Evolutionary conservation across 2,888 invertebrate species (phyloP), one percentile per base, ranked within the genome.

Genomic region (Leptinotarsa tumamoca): DNA sequence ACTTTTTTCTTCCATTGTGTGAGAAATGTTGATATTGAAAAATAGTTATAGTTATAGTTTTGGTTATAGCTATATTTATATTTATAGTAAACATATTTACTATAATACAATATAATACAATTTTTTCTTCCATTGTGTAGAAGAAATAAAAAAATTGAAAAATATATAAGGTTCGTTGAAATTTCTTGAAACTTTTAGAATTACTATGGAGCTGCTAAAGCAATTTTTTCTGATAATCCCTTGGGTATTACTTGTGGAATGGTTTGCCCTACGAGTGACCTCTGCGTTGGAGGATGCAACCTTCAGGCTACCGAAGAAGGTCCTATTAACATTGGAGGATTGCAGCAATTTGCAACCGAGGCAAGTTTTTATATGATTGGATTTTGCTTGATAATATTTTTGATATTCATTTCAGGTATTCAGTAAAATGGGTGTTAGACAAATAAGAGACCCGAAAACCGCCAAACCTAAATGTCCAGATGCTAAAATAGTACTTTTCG

Each of bases 201-300:
- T 88, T 99, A 97, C 87, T 99, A 99, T 90, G 99, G 99, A 27
- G 97, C 99, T 2, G 96, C 97, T 0, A 97, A 97, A 86, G 94
- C 96, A 0, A 99, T 99, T 73, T 92, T 99, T 74, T 98, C 98
- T 0, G 99, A 99, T 87, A 99, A 99, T 88, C 99, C 99, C 0
- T 89, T 99, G 72, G 99, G 98, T 0, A 90, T 98, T 2, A 96
- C 97, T 0, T 98, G 98, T 84, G 98, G 98, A 43, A 99, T 99
- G 99, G 98, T 99, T 27, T 99, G 99, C 83, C 99, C 99, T 3
- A 99, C 99, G 0, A 98, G 98, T 86, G 99, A 99, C 88, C 92
- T 99, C 1, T 99, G 99, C 87, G 98, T 98, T 0, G 99, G 99
- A 0, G 98, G 98, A 0, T 99, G 99, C 88, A 99, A 99, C 89